Evolutionary conservation across 2,113 vertebrate genomes (phyloP), one percentile per base, ranked within the genome.

Genomic region (Nothobranchius furzeri): DNA sequence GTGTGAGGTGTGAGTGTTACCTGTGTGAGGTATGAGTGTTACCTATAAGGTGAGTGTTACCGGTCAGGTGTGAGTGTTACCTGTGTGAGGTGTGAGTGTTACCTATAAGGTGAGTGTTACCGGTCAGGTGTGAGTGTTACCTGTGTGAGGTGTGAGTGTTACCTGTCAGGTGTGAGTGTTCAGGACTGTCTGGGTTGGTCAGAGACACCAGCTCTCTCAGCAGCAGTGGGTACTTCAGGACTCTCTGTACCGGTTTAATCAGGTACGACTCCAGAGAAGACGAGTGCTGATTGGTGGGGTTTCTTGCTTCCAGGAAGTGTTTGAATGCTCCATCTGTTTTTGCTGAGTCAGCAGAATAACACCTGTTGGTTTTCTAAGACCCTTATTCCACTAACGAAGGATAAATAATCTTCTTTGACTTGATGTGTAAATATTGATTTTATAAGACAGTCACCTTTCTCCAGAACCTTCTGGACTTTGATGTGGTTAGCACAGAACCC

Each of bases 401-500:
- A 30, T 30, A 30, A 30, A 30, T 30, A 30, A 30, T 30, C 30
- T 30, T 30, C 30, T 30, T 1, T 30, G 30, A 30, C 30, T 30
- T 30, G 30, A 30, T 30, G 30, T 30, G 30, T 30, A 30, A 30
- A 30, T 30, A 3, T 30, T 30, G 30, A 30, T 30, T 30, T 30
- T 30, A 4, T 4, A 3, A 4, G 30, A 30, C 30, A 4, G 30
- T 63, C 43, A 98, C 97, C 97, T 95, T 94, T 91, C 83, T 98
- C 96, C 13, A 99, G 95, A 83, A 99, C 96, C 77, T 98, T 98
- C 92, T 98, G 97, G 47, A 97, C 96, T 84, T 99, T 98, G 81
- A 95, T 95, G 85, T 99, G 97, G 76, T 98, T 98, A 12, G 96
- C 96, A 57, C 96, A 99, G 86, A 98, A 99, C 43, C 96, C 96